Evolutionary conservation across 2,888 invertebrate genomes (phyloP).

Genomic region (Eupithecia subfuscata): DNA sequence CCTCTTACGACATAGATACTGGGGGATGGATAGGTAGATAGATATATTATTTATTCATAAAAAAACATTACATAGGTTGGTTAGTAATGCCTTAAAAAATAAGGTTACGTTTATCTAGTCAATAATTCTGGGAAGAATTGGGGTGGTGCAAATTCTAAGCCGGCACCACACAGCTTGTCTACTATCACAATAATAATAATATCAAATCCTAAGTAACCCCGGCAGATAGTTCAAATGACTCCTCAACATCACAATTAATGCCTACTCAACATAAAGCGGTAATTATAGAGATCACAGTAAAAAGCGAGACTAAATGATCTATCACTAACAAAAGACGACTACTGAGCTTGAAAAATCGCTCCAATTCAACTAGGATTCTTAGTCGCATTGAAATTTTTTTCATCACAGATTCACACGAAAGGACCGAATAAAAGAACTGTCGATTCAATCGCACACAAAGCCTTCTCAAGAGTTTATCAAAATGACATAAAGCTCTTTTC

Average conservation of each 20-base stretch:
- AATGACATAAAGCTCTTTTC: slow-evolving; percentile 82
- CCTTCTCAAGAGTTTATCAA: slow-evolving; percentile 79
- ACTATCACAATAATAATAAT: background rate
- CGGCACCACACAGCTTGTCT: too few relatives aligned
- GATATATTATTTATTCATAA: too few relatives aligned
- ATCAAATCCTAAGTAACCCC: slow-evolving; percentile 5
- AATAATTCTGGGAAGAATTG: too few relatives aligned
- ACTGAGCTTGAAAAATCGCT: slow-evolving; percentile 83
- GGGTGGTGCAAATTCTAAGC: too few relatives aligned
- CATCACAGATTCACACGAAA: slow-evolving; percentile 71
- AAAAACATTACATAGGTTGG: too few relatives aligned
- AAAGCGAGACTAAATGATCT: slow-evolving; percentile 62
- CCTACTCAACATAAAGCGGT: slow-evolving; percentile 55
- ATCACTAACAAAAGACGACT: slow-evolving; percentile 77
- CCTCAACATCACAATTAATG: too few relatives aligned
- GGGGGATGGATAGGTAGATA: too few relatives aligned
- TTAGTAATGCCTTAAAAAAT: too few relatives aligned
- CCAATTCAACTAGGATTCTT: slow-evolving; percentile 75
- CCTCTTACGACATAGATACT: too few relatives aligned
- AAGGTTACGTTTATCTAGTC: too few relatives aligned
- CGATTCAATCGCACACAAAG: slow-evolving; percentile 72
- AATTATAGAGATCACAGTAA: slow-evolving; percentile 66
- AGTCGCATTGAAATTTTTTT: slow-evolving; percentile 11
- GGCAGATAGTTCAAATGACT: slow-evolving; percentile 5
- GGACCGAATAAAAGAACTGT: slow-evolving; percentile 59